A percentile compares a stretch with the other conserved stretches of the same genome.
These are phyloP conservation scores for Aeoliscus strigatus DNA, from an alignment of 2,797 vertebrate species.

Conservation along the genomic window DNA sequence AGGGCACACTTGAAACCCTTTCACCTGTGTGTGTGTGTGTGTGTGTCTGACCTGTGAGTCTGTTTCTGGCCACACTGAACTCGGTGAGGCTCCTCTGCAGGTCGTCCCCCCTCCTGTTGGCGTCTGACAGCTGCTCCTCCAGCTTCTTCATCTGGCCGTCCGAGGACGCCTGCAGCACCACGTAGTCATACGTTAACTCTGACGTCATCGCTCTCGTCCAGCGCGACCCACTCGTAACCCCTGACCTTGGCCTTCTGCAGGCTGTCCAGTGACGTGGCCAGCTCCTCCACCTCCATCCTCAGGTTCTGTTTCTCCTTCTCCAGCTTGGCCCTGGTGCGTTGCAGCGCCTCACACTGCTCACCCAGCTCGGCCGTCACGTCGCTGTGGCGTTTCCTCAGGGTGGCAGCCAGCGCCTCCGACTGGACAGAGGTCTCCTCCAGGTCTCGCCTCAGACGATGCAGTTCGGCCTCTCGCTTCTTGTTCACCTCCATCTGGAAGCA, in stretches of 20 bases:
- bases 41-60: slow-evolving; percentile 79
- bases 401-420: slow-evolving; percentile 62
- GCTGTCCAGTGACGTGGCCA: slow-evolving; percentile 68
- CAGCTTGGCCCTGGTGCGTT: slow-evolving; percentile 74
- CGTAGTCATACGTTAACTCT: too few relatives aligned
- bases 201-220: too few relatives aligned
- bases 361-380: slow-evolving; percentile 70
- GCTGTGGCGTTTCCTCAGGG: slow-evolving; percentile 72
- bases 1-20: too few relatives aligned
- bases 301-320: slow-evolving; percentile 82
- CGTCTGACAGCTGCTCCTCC: slow-evolving; percentile 75
- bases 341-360: slow-evolving; percentile 78
- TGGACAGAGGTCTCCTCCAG: slow-evolving; percentile 76
- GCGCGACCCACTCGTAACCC: too few relatives aligned
- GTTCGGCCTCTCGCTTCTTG: slow-evolving; percentile 79
- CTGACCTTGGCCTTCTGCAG: slow-evolving; percentile 78
- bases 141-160: slow-evolving; percentile 76
- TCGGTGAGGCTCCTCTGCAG: slow-evolving; percentile 75
- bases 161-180: slow-evolving; percentile 62
- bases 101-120: slow-evolving; percentile 75
- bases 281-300: slow-evolving; percentile 77
- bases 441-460: slow-evolving; percentile 75
- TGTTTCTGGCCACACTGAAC: slow-evolving; percentile 72
- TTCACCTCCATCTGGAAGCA: slow-evolving; percentile 74
- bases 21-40: too few relatives aligned